Conservation (phyloP, 2,888 invertebrate genomes). For the Machimus rusticus region DNA sequence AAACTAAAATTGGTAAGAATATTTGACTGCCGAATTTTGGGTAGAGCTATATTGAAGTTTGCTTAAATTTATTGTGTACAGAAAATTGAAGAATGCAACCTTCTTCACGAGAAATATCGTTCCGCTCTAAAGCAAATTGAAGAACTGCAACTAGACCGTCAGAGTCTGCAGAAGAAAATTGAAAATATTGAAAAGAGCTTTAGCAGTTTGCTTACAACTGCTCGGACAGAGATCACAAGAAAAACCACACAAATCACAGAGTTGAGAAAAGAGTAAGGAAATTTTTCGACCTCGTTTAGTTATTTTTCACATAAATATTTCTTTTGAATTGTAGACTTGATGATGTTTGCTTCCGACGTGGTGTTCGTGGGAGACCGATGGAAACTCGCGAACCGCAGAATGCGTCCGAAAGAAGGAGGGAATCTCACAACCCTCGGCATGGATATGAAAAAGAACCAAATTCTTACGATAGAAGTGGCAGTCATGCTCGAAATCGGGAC, state of each 20-base stretch:
- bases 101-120: conserved; percentile 53
- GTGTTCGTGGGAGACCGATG: background rate
- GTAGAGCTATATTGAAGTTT: background rate
- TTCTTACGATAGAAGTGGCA: background rate
- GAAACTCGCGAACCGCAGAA: background rate
- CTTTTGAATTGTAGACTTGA: conserved; percentile 52
- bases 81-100: conserved; percentile 55
- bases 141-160: conserved; percentile 52
- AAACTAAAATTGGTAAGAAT: conserved; percentile 52
- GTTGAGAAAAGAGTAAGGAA: conserved; percentile 57
- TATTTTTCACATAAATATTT: background rate
- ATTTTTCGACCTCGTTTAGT: background rate
- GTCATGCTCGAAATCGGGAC: background rate
- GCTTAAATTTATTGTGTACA: conserved; percentile 41
- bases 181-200: conserved; percentile 56
- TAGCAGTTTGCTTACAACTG: conserved; percentile 57
- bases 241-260: conserved; percentile 55
- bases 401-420: background rate
- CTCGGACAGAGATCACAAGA: conserved; percentile 57
- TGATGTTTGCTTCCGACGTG: conserved; percentile 57
- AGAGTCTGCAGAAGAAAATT: conserved; percentile 53
- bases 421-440: background rate
- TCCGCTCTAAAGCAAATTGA: conserved; percentile 51
- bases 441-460: background rate
- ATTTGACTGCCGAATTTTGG: background rate